A percentile compares a stretch with the other conserved stretches of the same genome.
These are phyloP conservation scores for Oscheius sp. DNA, from an alignment of 2,888 invertebrate genomes.

Conservation along the genomic window DNA sequence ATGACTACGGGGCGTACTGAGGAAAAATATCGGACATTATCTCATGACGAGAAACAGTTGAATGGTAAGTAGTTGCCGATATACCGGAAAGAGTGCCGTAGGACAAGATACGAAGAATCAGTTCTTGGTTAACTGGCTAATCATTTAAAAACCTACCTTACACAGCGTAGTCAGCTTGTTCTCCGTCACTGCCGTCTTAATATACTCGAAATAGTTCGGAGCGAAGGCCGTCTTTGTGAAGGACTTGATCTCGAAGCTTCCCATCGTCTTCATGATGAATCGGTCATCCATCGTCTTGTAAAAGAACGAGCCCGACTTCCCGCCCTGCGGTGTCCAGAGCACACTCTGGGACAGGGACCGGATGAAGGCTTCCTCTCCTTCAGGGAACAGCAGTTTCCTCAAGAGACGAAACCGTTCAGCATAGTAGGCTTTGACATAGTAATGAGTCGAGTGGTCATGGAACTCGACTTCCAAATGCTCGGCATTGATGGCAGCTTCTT, in stretches of 20 bases:
- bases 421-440: slow-evolving; percentile 85
- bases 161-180: slow-evolving; percentile 82
- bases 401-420: slow-evolving; percentile 90
- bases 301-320: slow-evolving; percentile 96
- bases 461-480: slow-evolving; percentile 77
- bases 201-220: slow-evolving; percentile 91
- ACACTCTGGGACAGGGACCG: slow-evolving; percentile 87
- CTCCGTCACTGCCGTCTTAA: slow-evolving; percentile 76
- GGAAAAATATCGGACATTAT: too few relatives aligned
- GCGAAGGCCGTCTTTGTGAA: slow-evolving; percentile 87
- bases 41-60: too few relatives aligned
- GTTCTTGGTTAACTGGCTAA: too few relatives aligned
- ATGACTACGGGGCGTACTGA: too few relatives aligned
- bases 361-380: slow-evolving; percentile 79
- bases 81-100: too few relatives aligned
- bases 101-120: too few relatives aligned
- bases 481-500: slow-evolving; percentile 75
- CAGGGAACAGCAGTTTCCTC: slow-evolving; percentile 79
- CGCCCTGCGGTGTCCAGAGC: slow-evolving; percentile 91
- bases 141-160: slow-evolving; percentile 76
- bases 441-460: slow-evolving; percentile 81
- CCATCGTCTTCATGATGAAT: slow-evolving; percentile 76
- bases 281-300: slow-evolving; percentile 82
- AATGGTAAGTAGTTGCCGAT: too few relatives aligned
- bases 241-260: slow-evolving; percentile 87